Evolutionary conservation across 2,113 vertebrate species (phyloP), one percentile per base, ranked within the genome.

Genomic region (Otocyon megalotis): DNA sequence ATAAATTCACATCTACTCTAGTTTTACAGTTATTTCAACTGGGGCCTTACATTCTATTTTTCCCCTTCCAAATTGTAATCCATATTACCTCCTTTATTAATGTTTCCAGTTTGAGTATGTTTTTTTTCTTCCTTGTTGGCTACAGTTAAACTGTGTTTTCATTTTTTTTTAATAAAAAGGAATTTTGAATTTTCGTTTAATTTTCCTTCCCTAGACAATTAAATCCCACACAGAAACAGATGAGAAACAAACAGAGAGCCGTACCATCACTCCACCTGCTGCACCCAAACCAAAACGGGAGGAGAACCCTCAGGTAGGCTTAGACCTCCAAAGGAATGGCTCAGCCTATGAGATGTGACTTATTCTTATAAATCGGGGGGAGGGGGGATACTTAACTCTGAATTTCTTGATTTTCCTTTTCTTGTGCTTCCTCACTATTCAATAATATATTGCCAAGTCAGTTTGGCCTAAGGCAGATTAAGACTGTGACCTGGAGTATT

Each of bases 271-370:
- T 95, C 99, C 99, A 63, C 98, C 99, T 98, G 99, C 99, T 98
- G 99, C 99, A 93, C 99, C 99, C 79, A 99, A 99, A 98, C 98
- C 99, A 98, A 99, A 99, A 98, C 99, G 99, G 97, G 99, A 99
- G 98, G 99, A 99, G 98, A 99, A 99, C 98, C 99, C 99, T 81
- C 99, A 99, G 99, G 99, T 99, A 99, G 74, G 97, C 48, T 53
- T 35, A 1, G 35, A 54, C 65, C 37, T n/a, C 60, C 19, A 1
- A 3, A 24, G 37, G 26, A n/a, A 0, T 2, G 30, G 22, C 5
- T 28, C 19, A 1, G 26, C 9, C 79, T 48, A 0, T 17, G 54
- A 19, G 19, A 1, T 7, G 9, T 2, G 48, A 4, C 58, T 88
- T 30, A 0, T 50, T 76, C 76, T 50, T 63, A 32, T 20, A 24